These are phyloP conservation scores for Lontra canadensis DNA, from an alignment of 2,113 vertebrate genomes.

Conservation along the genomic window DNA sequence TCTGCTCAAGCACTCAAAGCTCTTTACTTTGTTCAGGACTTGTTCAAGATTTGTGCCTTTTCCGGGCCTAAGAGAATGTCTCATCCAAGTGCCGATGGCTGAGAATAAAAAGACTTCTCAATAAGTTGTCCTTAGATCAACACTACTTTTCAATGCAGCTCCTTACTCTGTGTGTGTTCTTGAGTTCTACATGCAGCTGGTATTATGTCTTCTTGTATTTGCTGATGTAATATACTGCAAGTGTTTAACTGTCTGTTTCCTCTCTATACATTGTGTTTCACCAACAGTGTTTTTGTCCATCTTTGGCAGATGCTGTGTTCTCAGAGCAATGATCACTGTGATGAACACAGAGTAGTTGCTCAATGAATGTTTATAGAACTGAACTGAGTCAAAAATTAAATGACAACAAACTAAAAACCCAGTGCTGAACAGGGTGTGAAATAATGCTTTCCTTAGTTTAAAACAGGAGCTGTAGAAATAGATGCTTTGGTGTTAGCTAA, in stretches of 20 bases:
- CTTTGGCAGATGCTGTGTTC: background rate
- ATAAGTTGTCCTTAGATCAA: background rate
- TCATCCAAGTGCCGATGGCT: background rate
- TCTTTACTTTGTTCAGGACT: background rate
- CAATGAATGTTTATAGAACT: background rate
- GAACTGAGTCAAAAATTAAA: background rate
- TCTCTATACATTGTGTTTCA: background rate
- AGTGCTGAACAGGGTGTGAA: background rate
- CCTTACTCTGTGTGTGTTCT: background rate
- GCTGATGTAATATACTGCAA: background rate
- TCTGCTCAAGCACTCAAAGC: background rate
- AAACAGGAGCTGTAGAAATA: background rate
- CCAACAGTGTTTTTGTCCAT: too few species aligned
- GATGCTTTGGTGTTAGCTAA: background rate
- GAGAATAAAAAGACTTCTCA: background rate
- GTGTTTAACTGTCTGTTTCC: background rate
- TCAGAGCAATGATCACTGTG: background rate
- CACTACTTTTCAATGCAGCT: background rate
- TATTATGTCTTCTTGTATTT: background rate
- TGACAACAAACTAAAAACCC: background rate
- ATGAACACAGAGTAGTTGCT: background rate
- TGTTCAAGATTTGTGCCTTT: background rate
- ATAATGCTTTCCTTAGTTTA: background rate
- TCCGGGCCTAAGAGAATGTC: background rate
- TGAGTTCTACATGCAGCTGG: background rate